Evolutionary conservation across 1,140 invertebrate genomes (phyloP), one percentile per base, ranked within the genome.

Genomic region (Adoxophyes honmai): DNA sequence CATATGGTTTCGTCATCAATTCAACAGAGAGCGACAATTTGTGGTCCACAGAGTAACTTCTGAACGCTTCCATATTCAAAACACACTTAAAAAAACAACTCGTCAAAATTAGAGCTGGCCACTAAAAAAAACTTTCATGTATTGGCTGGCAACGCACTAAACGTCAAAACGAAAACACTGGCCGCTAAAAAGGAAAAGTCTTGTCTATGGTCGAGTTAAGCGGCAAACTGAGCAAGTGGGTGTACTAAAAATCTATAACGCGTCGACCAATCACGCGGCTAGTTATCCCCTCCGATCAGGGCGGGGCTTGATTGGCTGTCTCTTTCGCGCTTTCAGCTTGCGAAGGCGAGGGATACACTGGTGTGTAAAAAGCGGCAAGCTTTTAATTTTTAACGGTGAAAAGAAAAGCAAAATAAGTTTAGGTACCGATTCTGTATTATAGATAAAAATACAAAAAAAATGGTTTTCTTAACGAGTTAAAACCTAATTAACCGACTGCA

Each of bases 181-280:
- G 21, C 21, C 42, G 42, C n/a, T 11, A 11, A 48, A 48, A 42
- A 42, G 38, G 38, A 42, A 42, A 28, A 28, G 21, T 16, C 13
- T 44, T 48, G 42, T 48, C 42, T 48, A 48, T 48, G 42, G 11
- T 18, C n/a, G 16, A 52, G 33, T 52, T 35, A 35, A 52, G 21
- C 16, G 15, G 18, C 36, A n/a, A 10, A 11, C 21, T 52, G 48
- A 13, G 51, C 42, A 48, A 48, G 42, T 48, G 42, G 42, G 42
- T 48, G 39, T 54, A 74, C 73, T 77, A 82, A 87, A 83, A 87
- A 85, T 87, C 84, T 68, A 87, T 87, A 85, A 85, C 75, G 64
- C 68, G 62, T 57, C 66, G 59, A 67, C 84, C 84, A 87, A 87
- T 87, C 74, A 81, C 71, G 68, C 16, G 5, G 39, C 59, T 42